Conservation (phyloP, 2,113 vertebrate genomes). For the Motacilla tschutschensis region DNA sequence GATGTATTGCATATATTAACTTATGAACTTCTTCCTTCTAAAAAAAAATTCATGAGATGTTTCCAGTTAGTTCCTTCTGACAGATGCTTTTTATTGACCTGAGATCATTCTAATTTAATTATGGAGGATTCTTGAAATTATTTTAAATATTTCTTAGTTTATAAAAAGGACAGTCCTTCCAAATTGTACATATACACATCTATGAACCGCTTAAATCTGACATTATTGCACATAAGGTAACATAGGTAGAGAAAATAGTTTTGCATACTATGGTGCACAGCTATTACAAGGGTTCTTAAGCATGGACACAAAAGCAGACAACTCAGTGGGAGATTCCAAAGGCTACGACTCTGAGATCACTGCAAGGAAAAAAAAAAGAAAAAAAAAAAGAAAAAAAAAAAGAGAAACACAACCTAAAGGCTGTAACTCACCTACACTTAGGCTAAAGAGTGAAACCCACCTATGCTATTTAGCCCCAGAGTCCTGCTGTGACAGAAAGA, state of each 20-base stretch:
- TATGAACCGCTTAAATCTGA: conserved; percentile 1
- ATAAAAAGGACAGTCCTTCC: neutral
- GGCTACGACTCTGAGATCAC: conserved; percentile 35
- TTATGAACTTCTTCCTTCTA: neutral
- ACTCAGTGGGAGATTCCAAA: conserved; percentile 35
- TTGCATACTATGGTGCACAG: conserved; percentile 40
- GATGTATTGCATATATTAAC: neutral
- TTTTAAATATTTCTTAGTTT: neutral
- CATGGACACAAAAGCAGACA: conserved; percentile 45
- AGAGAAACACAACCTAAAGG: conserved; percentile 50
- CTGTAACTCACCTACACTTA: conserved; percentile 54
- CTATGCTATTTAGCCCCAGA: conserved; percentile 53
- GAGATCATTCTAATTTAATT: neutral
- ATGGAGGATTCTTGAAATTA: neutral
- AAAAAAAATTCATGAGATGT: neutral
- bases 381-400: neutral
- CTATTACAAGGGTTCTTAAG: conserved; percentile 40
- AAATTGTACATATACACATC: neutral
- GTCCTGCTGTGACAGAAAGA: conserved; percentile 54
- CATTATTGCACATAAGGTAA: neutral
- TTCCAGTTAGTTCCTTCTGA: conserved; percentile 14
- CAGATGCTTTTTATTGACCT: neutral
- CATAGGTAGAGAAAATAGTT: neutral
- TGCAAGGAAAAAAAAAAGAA: conserved; percentile 46
- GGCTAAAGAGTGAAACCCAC: conserved; percentile 51